A percentile compares a stretch with the other conserved stretches of the same genome.
phyloP scores from a whole-genome alignment of 2,797 vertebrate species.

The Schizothorax lantsangensis region DNA sequence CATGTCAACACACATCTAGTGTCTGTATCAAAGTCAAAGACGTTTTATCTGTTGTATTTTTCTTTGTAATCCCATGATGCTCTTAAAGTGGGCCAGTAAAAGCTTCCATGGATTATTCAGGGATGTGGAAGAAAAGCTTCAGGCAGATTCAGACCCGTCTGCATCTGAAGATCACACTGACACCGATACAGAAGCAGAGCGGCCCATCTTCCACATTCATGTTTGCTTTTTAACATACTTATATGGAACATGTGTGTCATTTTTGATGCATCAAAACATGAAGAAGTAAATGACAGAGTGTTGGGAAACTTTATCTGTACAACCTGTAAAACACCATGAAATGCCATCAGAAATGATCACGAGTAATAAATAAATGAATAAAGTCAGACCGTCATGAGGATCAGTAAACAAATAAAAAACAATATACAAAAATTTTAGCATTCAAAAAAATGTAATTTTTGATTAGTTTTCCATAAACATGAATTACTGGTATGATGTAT shows the following conservation, averaged over 20 bases:
- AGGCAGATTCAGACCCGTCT: background rate
- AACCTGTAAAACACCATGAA: background rate
- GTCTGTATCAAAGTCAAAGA: background rate
- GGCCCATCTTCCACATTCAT: background rate
- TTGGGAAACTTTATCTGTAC: background rate
- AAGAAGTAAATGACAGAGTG: background rate
- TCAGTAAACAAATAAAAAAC: no score
- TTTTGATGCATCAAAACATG: background rate
- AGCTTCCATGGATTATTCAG: background rate
- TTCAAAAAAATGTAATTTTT: no score
- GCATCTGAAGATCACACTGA: background rate
- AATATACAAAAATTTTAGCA: no score
- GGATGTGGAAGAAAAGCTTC: background rate
- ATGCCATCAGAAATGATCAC: background rate
- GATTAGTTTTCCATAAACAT: no score
- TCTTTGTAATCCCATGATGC: background rate
- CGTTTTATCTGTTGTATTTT: background rate
- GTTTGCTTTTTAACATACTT: background rate
- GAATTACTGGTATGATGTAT: no score
- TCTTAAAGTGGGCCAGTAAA: background rate
- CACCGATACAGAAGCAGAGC: background rate
- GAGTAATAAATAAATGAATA: background rate
- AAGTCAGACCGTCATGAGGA: background rate
- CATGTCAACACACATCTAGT: constrained; percentile 6
- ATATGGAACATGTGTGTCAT: background rate